Evolutionary conservation across 2,797 vertebrate species (phyloP).

Genomic region (Rhabdophis nuchalis): DNA sequence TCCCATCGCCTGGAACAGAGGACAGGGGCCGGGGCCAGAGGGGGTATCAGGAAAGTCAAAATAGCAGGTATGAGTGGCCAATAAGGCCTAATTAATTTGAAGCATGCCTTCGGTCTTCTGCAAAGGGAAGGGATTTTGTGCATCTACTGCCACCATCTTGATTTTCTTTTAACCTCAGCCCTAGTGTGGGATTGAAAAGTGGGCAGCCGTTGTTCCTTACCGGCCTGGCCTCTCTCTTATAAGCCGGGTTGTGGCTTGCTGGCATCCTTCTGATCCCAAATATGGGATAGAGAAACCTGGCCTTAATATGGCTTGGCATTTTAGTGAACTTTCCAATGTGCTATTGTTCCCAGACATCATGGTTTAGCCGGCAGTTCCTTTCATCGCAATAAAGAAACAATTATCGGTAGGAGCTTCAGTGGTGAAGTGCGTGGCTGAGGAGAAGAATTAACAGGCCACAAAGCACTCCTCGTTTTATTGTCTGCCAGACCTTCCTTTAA

Average conservation of each 20-base stretch:
- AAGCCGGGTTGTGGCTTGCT: neutral
- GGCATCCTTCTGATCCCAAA: neutral
- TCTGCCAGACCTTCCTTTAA: constrained; percentile 46
- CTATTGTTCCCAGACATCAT: neutral
- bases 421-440: neutral
- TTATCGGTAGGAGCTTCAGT: neutral
- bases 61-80: neutral
- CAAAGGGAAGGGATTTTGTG: neutral
- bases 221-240: neutral
- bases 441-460: constrained; percentile 37
- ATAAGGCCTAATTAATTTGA: neutral
- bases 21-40: neutral
- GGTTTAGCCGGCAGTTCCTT: neutral
- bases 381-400: neutral
- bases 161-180: neutral
- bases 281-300: neutral
- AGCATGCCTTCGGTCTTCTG: neutral
- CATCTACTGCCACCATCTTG: neutral
- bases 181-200: neutral
- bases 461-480: constrained; percentile 51
- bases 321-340: neutral
- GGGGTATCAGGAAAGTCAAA: neutral
- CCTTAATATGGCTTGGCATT: constrained; percentile 11
- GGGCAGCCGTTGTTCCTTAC: neutral
- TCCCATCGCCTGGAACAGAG: neutral